phyloP scores from a whole-genome alignment of 2,888 invertebrate species.

The Mycalesis mineus region DNA sequence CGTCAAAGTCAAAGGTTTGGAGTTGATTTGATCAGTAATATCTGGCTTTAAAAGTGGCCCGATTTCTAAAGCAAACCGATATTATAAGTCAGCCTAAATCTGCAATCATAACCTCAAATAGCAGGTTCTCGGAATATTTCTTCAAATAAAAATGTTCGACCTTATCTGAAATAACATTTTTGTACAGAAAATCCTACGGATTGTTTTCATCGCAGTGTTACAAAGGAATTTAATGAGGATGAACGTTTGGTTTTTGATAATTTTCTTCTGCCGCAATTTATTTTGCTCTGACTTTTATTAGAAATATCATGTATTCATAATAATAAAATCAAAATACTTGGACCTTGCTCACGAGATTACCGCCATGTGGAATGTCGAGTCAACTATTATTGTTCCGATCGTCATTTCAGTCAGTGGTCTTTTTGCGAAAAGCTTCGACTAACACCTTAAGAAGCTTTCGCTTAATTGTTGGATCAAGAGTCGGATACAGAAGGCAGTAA shows the following conservation, averaged over 20 bases:
- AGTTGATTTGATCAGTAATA: too few species aligned
- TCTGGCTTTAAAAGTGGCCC: too few species aligned
- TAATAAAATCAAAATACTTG: too few species aligned
- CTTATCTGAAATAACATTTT: not conserved
- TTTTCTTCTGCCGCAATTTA: not conserved
- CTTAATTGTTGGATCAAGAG: too few species aligned
- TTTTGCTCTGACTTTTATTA: not conserved
- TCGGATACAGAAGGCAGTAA: too few species aligned
- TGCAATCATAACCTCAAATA: not conserved
- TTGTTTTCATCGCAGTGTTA: not conserved
- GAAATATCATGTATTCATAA: not conserved
- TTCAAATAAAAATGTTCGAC: not conserved
- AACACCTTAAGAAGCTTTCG: too few species aligned
- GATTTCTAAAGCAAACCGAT: not conserved
- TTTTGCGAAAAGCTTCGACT: too few species aligned
- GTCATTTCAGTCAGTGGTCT: too few species aligned
- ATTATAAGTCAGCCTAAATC: not conserved
- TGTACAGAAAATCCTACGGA: not conserved
- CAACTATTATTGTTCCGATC: too few species aligned
- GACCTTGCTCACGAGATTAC: too few species aligned
- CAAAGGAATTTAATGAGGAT: not conserved
- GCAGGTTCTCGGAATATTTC: not conserved
- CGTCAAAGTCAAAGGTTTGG: too few species aligned
- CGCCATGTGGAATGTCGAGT: too few species aligned
- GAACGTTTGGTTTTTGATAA: not conserved